Evolutionary conservation across 2,888 invertebrate species (phyloP), one percentile per base, ranked within the genome.

Genomic region (Brachyptera risi): DNA sequence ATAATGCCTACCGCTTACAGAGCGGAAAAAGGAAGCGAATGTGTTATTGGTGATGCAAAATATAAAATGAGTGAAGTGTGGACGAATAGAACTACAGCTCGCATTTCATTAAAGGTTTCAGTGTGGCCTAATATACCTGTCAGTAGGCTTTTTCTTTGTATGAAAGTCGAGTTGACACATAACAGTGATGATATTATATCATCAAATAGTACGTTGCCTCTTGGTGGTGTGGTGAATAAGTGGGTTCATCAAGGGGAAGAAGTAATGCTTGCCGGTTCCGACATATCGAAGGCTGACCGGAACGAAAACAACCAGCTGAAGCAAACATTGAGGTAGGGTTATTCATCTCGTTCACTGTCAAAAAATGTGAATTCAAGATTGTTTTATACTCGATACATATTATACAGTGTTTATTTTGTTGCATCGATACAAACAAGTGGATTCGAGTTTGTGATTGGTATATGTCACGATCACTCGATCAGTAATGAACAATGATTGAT

Each of bases 191-290:
- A 42, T 54, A 42, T 57, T 44, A 54, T 61, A 38, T 38, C 59
- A 26, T 49, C 57, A 26, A 44, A 56, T 59, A 63, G 65, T 63
- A 63, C 65, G 63, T 67, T 66, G 11, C 44, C 11, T 2, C 21
- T 17, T 56, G 56, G 63, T 50, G 66, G 66, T 63, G 67, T 67
- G 51, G 66, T 67, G 51, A 66, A 66, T 24, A 68, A 68, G 60
- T 68, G 68, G 68, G 56, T 67, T 49, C 67, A 68, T 42, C 68
- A 68, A 59, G 68, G 67, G 60, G 64, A 62, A 47, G 56, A 59
- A 26, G 67, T 65, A 21, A 58, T 49, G 31, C 65, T 67, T 38
- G 37, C 50, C 58, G 63, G 56, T 51, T 42, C 7, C 5, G 7
- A 11, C 11, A 9, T 35, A 35, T 9, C 7, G 11, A 35, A 11